Evolutionary conservation across 2,113 vertebrate species (phyloP).

Genomic region (Alethe diademata): DNA sequence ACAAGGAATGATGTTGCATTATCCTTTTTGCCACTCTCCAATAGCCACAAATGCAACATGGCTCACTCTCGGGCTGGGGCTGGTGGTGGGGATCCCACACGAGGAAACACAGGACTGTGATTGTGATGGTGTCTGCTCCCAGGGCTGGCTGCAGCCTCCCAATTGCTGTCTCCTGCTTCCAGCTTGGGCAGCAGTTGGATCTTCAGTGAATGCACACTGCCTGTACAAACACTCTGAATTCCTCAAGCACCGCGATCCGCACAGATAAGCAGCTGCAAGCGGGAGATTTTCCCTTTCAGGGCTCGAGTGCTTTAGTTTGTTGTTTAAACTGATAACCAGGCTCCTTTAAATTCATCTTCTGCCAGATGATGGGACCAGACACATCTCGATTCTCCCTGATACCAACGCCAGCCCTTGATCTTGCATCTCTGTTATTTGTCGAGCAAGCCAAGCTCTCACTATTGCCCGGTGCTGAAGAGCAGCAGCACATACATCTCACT

Average conservation of each 20-base stretch:
- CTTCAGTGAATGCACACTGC: not conserved
- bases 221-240: not conserved
- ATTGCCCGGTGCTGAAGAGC: not conserved
- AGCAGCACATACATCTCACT: not conserved
- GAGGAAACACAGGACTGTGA: conserved; percentile 34
- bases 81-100: not conserved
- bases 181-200: not conserved
- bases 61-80: not conserved
- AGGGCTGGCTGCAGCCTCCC: not conserved
- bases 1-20: too few relatives aligned
- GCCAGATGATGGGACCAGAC: not conserved
- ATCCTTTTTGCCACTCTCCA: too few relatives aligned
- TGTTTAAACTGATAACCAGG: not conserved
- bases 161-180: not conserved
- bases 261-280: not conserved
- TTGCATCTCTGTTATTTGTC: rapidly evolving
- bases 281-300: not conserved
- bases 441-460: not conserved
- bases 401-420: not conserved
- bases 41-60: too few relatives aligned
- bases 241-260: not conserved
- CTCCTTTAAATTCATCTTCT: not conserved
- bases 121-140: not conserved
- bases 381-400: not conserved
- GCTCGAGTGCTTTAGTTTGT: not conserved